phyloP scores from a whole-genome alignment of 2,888 invertebrate species.

The Clivina fossor region DNA sequence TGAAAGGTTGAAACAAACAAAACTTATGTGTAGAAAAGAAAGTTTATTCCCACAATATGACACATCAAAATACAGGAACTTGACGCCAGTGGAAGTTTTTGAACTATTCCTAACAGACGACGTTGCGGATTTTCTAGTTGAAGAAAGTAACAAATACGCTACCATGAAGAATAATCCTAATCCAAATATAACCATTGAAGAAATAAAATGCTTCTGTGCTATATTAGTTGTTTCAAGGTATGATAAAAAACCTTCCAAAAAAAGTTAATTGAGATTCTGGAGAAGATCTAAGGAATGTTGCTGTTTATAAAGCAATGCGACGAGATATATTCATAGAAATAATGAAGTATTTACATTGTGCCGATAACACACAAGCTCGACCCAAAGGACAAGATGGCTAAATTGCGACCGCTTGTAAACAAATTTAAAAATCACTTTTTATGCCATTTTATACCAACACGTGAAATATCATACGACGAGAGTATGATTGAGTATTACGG shows the following conservation, averaged over 20 bases:
- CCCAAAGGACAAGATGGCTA: conserved; percentile 41
- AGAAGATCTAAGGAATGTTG: conserved; percentile 36
- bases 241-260: conserved; percentile 35
- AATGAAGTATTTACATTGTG: conserved; percentile 40
- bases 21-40: background rate
- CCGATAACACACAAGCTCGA: conserved; percentile 40
- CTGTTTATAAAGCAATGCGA: conserved; percentile 38
- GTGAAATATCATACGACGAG: conserved; percentile 37
- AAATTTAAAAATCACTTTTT: conserved; percentile 39
- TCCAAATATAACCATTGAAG: conserved; percentile 24
- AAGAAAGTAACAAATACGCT: conserved; percentile 22
- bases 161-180: conserved; percentile 12
- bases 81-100: conserved; percentile 14
- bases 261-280: conserved; percentile 38
- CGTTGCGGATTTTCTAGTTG: conserved; percentile 10
- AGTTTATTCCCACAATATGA: background rate
- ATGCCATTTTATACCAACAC: conserved; percentile 16
- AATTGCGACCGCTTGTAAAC: conserved; percentile 39
- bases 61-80: conserved; percentile 8
- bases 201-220: conserved; percentile 6
- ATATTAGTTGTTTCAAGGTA: conserved; percentile 40
- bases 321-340: conserved; percentile 40
- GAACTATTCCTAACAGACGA: conserved; percentile 16
- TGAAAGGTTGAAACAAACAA: conserved; percentile 6
- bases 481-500: conserved; percentile 41